Evolutionary conservation across 2,113 vertebrate species (phyloP), one percentile per base, ranked within the genome.

Genomic region (Pollimyrus isidori): DNA sequence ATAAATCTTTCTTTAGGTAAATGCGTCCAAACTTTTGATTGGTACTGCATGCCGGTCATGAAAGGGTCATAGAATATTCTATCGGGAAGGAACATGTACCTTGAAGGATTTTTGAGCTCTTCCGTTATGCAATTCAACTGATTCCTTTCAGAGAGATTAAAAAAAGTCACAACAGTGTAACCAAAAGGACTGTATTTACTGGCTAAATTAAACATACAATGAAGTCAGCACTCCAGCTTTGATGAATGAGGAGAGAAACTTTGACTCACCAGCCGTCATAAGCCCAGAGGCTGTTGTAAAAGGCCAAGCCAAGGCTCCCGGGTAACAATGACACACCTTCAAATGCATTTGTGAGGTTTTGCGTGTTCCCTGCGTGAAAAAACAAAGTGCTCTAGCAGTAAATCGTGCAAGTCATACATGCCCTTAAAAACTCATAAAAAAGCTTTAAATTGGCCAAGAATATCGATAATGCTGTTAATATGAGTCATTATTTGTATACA

Each of bases 111-210:
- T 95, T 96, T 95, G 17, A 99, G 95, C 92, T 99, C 98, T 87
- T 99, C 98, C 90, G 98, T 99, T 90, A 99, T 98, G 48, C 96
- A 99, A 94, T 98, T 99, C 88, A 99, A 96, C 89, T 99, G 98
- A 95, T 97, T 98, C 98, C 98, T 99, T 80, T 80, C 48, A 94
- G 90, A 86, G 80, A 65, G 62, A 65, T 65, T 21, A 50, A 53
- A 50, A 87, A 35, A 87, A 87, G 17, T 65, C 35, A 42, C 56
- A 62, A 13, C 11, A 62, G 39, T 45, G 21, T 15, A 62, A 62
- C 45, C 56, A 65, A 26, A 42, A 62, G 3, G 30, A 53, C 9
- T 39, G n/a, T 56, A 21, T n/a, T 26, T 53, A 52, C n/a, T 53
- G 49, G 49, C 10, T 30, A 35, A 86, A 17, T 53, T 7, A 42